Percentiles rank a stretch among this genome's conserved stretches.
Evolutionary conservation across 1,140 invertebrate species (phyloP).

Genomic region (Drosophila lacertosa): DNA sequence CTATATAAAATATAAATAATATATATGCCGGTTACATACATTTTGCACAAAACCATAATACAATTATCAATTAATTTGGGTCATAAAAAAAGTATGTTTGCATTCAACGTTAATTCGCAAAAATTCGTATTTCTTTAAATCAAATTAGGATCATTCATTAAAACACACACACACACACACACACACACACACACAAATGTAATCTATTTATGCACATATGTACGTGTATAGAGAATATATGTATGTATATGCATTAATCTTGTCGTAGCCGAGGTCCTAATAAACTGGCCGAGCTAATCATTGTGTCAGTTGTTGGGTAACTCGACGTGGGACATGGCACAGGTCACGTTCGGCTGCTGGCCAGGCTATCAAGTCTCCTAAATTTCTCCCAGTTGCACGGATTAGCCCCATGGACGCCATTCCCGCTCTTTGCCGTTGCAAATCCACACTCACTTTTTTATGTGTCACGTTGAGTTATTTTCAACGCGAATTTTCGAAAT

Average conservation of each 20-base stretch:
- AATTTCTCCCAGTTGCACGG: conserved; percentile 23
- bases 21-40: no score
- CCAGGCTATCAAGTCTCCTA: conserved; percentile 25
- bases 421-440: not conserved
- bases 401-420: not conserved
- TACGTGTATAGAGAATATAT: not conserved
- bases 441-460: conserved; percentile 48
- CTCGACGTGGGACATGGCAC: conserved; percentile 14
- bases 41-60: no score
- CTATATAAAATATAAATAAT: no score
- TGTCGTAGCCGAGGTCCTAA: conserved; percentile 2
- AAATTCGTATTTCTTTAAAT: not conserved
- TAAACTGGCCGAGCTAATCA: conserved; percentile 42
- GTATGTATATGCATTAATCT: not conserved
- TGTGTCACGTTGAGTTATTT: conserved; percentile 75
- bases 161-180: not conserved
- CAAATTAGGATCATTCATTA: not conserved
- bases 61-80: no score
- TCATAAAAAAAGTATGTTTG: not conserved
- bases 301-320: conserved; percentile 23
- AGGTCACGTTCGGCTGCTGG: conserved; percentile 32
- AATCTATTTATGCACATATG: conserved; percentile 8
- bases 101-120: not conserved
- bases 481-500: conserved; percentile 74
- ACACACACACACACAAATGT: not conserved